Conservation (phyloP, 2,888 invertebrate species). For the Amphipyra tragopoginis region DNA sequence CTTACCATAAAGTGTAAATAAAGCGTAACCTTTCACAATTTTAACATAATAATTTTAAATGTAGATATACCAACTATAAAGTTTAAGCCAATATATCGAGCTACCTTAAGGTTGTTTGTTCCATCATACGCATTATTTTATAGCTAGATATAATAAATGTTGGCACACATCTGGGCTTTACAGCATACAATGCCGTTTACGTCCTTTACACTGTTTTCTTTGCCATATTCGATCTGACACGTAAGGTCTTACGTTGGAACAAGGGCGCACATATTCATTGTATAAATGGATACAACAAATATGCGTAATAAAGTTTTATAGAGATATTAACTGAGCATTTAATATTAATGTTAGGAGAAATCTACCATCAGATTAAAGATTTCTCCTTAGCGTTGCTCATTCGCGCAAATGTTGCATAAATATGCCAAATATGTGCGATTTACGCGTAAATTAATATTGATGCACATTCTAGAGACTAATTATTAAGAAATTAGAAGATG, state of each 20-base stretch:
- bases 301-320: neutral
- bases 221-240: slow-evolving; percentile 67
- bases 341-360: slow-evolving; percentile 3
- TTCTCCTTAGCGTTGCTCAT: slow-evolving; percentile 4
- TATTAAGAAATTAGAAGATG: slow-evolving; percentile 16
- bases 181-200: slow-evolving; percentile 41
- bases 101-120: slow-evolving; percentile 24
- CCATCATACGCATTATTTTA: slow-evolving; percentile 23
- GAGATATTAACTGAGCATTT: neutral
- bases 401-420: slow-evolving; percentile 11
- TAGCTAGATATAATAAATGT: slow-evolving; percentile 17
- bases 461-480: slow-evolving; percentile 8
- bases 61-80: too few species aligned
- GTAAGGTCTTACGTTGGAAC: slow-evolving; percentile 67
- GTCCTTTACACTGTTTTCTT: slow-evolving; percentile 63
- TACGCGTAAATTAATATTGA: slow-evolving; percentile 27
- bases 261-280: slow-evolving; percentile 58
- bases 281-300: slow-evolving; percentile 4
- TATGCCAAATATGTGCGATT: slow-evolving; percentile 29
- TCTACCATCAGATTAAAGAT: slow-evolving; percentile 6
- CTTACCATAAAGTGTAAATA: too few species aligned
- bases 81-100: neutral
- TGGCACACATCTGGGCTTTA: slow-evolving; percentile 45
- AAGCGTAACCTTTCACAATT: neutral
- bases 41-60: neutral